Conservation (phyloP, 2,113 vertebrate species). For the Eulacestoma nigropectus region DNA sequence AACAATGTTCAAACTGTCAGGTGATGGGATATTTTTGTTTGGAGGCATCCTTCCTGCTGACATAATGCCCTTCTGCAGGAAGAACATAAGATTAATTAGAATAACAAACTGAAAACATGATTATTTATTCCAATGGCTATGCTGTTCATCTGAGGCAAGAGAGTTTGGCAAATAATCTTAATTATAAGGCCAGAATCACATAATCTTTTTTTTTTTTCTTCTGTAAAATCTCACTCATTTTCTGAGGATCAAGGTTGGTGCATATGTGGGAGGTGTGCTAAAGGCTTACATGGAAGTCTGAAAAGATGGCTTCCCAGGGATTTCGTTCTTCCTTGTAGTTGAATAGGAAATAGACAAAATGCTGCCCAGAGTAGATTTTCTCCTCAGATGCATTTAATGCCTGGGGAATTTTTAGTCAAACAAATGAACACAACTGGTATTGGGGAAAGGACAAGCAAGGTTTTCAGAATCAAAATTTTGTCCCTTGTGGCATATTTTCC, state of each 20-base stretch:
- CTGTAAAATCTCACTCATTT: neutral
- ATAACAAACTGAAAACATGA: neutral
- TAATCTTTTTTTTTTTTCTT: neutral
- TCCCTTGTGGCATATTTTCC: neutral
- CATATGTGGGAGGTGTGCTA: neutral
- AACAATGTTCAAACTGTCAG: neutral
- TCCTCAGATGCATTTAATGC: neutral
- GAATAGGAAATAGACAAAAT: neutral
- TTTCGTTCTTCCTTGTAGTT: neutral
- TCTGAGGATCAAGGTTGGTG: neutral
- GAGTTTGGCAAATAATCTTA: neutral
- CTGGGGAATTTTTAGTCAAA: neutral
- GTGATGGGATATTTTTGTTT: neutral
- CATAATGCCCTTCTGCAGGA: neutral
- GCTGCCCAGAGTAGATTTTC: neutral
- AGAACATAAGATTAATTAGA: neutral
- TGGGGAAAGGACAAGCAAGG: neutral
- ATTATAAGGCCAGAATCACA: neutral
- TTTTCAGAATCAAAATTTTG: neutral
- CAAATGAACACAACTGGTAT: accelerated
- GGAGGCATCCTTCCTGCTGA: neutral
- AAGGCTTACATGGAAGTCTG: neutral
- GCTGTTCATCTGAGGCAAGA: neutral
- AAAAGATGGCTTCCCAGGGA: neutral
- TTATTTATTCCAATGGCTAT: neutral